phyloP scores from a whole-genome alignment of 1,140 invertebrate species.

The Parasteatoda tepidariorum region DNA sequence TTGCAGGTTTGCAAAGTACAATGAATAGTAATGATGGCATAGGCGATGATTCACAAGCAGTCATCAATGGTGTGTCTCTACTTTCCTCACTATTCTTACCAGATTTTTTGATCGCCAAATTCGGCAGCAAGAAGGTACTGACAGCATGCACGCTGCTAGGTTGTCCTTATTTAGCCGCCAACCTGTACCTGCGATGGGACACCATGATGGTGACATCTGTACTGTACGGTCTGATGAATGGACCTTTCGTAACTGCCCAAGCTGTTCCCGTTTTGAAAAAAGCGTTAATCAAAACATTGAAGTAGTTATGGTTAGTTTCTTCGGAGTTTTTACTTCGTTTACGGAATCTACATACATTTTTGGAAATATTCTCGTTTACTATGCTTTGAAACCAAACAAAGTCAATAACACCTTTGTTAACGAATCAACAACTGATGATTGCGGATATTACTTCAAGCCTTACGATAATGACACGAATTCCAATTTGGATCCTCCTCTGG shows the following conservation, averaged over 20 bases:
- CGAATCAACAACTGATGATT: neutral
- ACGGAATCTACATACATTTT: conserved; percentile 14
- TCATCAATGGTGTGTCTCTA: conserved; percentile 13
- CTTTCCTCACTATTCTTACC: conserved; percentile 4
- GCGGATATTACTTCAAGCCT: neutral
- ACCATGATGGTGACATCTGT: conserved; percentile 69
- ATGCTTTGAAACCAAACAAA: neutral
- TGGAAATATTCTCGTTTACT: conserved; percentile 13
- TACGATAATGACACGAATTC: neutral
- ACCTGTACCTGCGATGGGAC: conserved; percentile 65
- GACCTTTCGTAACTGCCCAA: conserved; percentile 72
- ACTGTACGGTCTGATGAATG: conserved; percentile 69
- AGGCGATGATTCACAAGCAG: conserved; percentile 9
- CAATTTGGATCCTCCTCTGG: conserved; percentile 70
- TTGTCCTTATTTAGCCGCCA: conserved; percentile 68
- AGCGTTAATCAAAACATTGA: conserved; percentile 4
- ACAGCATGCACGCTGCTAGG: conserved; percentile 67
- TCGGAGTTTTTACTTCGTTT: conserved; percentile 16
- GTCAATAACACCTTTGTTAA: neutral
- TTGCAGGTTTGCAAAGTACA: conserved; percentile 41
- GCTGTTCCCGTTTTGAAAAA: conserved; percentile 64
- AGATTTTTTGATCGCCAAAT: neutral
- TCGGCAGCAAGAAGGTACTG: conserved; percentile 70
- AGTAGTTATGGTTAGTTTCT: conserved; percentile 19
- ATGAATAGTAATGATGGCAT: conserved; percentile 14